Evolutionary conservation across 2,888 invertebrate species (phyloP).

Genomic region (Macrophya alboannulata): DNA sequence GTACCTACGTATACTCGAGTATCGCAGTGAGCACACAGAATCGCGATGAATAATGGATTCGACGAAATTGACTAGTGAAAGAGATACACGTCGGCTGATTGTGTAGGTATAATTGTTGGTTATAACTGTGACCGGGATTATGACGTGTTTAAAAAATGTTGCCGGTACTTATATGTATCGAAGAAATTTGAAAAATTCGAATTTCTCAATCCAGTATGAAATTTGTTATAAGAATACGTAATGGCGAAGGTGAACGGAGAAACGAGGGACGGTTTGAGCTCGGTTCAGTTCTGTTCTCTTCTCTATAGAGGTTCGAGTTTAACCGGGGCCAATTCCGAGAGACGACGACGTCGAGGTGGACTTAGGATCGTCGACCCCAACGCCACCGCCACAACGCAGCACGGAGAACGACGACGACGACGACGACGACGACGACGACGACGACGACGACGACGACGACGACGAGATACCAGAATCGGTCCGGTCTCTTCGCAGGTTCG

Average conservation of each 20-base stretch:
- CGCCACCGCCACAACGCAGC: neutral
- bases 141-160: neutral
- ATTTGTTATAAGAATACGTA: neutral
- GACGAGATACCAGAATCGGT: conserved; percentile 45
- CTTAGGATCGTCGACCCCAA: conserved; percentile 53
- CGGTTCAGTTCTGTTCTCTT: neutral
- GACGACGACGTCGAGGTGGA: conserved; percentile 43
- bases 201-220: too few relatives aligned
- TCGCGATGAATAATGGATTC: neutral
- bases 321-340: conserved; percentile 35
- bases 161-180: too few relatives aligned
- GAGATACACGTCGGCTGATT: neutral
- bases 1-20: neutral
- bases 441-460: neutral
- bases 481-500: conserved; percentile 33
- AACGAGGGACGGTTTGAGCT: neutral
- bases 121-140: neutral
- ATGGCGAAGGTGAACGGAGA: neutral
- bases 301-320: conserved; percentile 14
- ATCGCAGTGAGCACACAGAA: neutral
- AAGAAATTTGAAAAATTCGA: too few relatives aligned
- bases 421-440: conserved; percentile 9
- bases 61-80: neutral
- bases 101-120: neutral
- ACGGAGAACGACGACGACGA: neutral